Evolutionary conservation across 1,140 invertebrate genomes (phyloP).

Genomic region (Hylyphantes graminicola): DNA sequence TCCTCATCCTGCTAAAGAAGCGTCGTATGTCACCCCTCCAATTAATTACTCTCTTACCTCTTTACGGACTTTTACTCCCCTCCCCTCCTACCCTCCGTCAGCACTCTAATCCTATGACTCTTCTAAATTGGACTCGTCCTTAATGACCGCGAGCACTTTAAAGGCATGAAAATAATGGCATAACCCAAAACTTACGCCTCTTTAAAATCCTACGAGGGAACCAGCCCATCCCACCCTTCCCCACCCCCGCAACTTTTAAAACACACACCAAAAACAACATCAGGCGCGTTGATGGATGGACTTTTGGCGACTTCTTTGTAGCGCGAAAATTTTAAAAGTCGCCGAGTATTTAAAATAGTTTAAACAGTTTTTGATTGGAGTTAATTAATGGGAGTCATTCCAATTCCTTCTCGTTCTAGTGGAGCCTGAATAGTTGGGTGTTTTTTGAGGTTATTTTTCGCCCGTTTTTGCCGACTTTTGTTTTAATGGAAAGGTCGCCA

Average conservation of each 20-base stretch:
- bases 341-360: slow-evolving; percentile 51
- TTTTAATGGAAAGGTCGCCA: slow-evolving; percentile 22
- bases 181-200: slow-evolving; percentile 20
- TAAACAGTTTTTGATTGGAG: slow-evolving; percentile 53
- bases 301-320: slow-evolving; percentile 31
- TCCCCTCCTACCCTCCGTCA: slow-evolving; percentile 2
- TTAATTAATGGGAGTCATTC: slow-evolving; percentile 50
- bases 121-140: slow-evolving; percentile 16
- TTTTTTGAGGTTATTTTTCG: slow-evolving; percentile 1
- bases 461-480: slow-evolving; percentile 4
- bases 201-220: slow-evolving; percentile 38
- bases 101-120: background rate
- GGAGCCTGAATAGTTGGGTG: background rate
- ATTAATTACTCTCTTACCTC: slow-evolving; percentile 54
- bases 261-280: slow-evolving; percentile 20
- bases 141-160: slow-evolving; percentile 52
- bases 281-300: slow-evolving; percentile 30
- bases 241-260: too few species aligned
- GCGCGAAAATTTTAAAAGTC: slow-evolving; percentile 20
- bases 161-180: background rate
- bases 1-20: too few species aligned
- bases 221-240: background rate
- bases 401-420: slow-evolving; percentile 2
- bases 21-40: slow-evolving; percentile 23
- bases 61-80: background rate